phyloP scores from a whole-genome alignment of 2,888 invertebrate species.

The Masnerella sp. region DNA sequence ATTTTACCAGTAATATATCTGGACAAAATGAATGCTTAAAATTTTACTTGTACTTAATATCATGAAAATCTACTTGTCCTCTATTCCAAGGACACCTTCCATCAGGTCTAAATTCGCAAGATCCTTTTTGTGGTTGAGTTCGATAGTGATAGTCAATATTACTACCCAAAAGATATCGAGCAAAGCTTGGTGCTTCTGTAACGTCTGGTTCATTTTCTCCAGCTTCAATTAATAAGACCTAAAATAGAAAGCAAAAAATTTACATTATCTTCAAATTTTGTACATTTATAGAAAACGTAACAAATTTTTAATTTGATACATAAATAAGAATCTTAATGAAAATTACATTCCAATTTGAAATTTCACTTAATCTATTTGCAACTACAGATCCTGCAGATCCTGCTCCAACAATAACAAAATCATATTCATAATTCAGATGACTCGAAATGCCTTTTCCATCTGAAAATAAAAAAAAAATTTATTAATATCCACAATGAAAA shows the following conservation, averaged over 20 bases:
- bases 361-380: conserved; percentile 77
- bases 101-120: conserved; percentile 80
- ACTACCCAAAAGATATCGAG: conserved; percentile 76
- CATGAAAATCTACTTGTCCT: conserved; percentile 83
- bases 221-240: conserved; percentile 84
- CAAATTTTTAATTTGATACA: too few species aligned
- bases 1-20: too few species aligned
- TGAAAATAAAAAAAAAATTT: background rate
- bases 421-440: conserved; percentile 67
- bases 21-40: too few species aligned
- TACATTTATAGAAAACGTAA: background rate
- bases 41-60: too few species aligned
- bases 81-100: conserved; percentile 82
- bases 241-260: too few species aligned
- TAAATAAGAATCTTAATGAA: too few species aligned
- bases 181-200: conserved; percentile 83
- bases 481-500: too few species aligned
- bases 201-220: conserved; percentile 84
- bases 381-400: conserved; percentile 80
- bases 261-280: too few species aligned
- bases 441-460: conserved; percentile 1
- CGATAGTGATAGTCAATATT: conserved; percentile 85
- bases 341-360: conserved; percentile 60
- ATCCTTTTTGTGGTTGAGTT: conserved; percentile 82
- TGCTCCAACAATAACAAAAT: conserved; percentile 79